These are phyloP conservation scores for Acrossocheilus wenchowensis DNA, from an alignment of 2,797 vertebrate species.

Conservation along the genomic window DNA sequence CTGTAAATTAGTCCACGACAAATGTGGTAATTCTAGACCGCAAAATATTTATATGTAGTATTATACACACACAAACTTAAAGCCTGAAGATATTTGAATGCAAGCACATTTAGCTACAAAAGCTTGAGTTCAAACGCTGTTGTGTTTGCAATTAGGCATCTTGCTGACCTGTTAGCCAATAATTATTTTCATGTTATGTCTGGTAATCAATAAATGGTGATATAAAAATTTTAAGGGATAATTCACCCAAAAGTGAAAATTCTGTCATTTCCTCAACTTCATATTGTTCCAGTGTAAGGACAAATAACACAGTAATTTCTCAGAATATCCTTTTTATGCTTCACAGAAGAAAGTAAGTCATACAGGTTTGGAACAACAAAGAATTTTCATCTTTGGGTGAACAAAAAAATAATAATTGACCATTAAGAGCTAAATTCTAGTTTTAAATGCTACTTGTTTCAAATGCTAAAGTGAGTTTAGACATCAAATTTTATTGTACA, in stretches of 20 bases:
- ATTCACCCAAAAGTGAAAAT: background rate
- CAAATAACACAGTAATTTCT: too few relatives aligned
- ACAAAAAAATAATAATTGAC: too few relatives aligned
- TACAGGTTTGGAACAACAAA: too few relatives aligned
- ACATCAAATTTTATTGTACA: background rate
- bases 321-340: too few relatives aligned
- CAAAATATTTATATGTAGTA: background rate
- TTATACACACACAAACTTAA: background rate
- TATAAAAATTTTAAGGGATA: background rate
- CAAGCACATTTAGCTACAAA: background rate
- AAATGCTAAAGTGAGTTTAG: background rate
- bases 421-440: too few relatives aligned
- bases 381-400: too few relatives aligned
- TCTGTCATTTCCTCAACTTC: background rate
- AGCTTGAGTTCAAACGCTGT: background rate
- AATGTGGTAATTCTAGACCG: background rate
- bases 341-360: too few relatives aligned
- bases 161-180: background rate
- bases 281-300: too few relatives aligned
- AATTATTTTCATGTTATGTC: background rate
- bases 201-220: background rate
- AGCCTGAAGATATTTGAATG: background rate
- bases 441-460: background rate
- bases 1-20: background rate
- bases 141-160: background rate